Percentiles rank a stretch among this genome's conserved stretches.
These are phyloP conservation scores for Ellobium chinense DNA, from an alignment of 2,888 invertebrate genomes.

Conservation along the genomic window DNA sequence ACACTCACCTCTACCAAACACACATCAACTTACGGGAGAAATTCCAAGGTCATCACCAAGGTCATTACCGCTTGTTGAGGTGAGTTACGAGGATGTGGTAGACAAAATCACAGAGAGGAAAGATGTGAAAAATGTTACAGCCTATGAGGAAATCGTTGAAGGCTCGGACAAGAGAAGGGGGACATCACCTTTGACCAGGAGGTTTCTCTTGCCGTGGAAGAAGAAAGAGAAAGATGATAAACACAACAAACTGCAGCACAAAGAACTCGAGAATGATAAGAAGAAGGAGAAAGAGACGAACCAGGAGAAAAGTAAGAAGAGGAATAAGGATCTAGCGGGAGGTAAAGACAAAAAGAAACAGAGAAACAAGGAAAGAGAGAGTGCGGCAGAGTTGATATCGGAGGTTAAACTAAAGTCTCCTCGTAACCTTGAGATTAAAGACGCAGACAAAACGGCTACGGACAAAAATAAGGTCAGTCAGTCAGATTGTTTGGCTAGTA, in stretches of 20 bases:
- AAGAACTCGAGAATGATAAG: background rate
- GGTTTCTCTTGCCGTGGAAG: conserved; percentile 22
- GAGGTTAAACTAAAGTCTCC: no score
- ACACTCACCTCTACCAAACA: background rate
- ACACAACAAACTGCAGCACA: background rate
- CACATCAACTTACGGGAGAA: background rate
- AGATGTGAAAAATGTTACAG: background rate
- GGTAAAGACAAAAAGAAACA: no score
- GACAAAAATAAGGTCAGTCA: no score
- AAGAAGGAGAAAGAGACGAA: background rate
- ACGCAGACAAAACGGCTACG: no score
- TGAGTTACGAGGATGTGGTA: conserved; percentile 21
- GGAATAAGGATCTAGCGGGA: background rate
- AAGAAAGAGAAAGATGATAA: conserved; percentile 15
- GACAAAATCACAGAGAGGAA: conserved; percentile 3
- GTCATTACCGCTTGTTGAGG: background rate
- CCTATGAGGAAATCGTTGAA: background rate
- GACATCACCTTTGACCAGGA: background rate
- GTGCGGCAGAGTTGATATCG: no score
- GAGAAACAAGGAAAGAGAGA: no score
- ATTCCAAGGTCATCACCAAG: background rate
- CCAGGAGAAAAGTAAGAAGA: background rate
- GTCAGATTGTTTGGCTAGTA: no score
- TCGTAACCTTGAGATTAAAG: no score
- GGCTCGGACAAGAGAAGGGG: background rate